Base-by-base conservation (phyloP, 2,888 invertebrate species). In the Sminthurides aquaticus region DNA sequence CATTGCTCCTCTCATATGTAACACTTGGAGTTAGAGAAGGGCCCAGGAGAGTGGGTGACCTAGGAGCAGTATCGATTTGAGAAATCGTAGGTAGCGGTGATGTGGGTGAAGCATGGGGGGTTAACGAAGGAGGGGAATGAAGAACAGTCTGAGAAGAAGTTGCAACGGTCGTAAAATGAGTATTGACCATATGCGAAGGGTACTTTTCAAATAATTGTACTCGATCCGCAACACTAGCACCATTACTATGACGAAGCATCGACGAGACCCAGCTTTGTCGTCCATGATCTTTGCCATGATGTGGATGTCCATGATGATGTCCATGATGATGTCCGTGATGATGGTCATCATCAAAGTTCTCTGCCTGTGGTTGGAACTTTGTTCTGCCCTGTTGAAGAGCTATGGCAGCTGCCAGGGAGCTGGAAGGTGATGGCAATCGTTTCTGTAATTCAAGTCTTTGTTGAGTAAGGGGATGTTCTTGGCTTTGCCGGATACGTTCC, bases 401-500 rank as follows among this genome's bases (percentile, higher is more conserved):
- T 57, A 73, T 72, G 3, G 71, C 73, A 8, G 74, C 72, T 3
- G 74, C 74, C 18, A 72, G 62, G 49, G 69, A 69, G 24, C 73
- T 70, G 1, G 73, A 72, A 2, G 74, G 74, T 8, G 72, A 70
- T 2, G 74, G 73, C 8, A 74, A 64, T 48, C 71, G 49, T 57
- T 74, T 74, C 58, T 73, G 71, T n/a, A 72, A 61, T 68, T 81
- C 80, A 43, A 80, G 75, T 62, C 80, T 76, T 72, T 80, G 79
- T 67, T 80, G 79, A 2, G 78, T 78, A 68, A 78, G 70, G 15
- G 80, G 78, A 72, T 78, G 78, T 67, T 80, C 78, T 66, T 81
- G 80, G 24, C 84, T 82, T 62, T 85, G 84, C 70, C 84, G 83
- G 75, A 85, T 86, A 55, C 86, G 80, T 60, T 82, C 84, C 75